Base-by-base conservation (phyloP, 2,113 vertebrate genomes). In the Rhipidura dahli region DNA sequence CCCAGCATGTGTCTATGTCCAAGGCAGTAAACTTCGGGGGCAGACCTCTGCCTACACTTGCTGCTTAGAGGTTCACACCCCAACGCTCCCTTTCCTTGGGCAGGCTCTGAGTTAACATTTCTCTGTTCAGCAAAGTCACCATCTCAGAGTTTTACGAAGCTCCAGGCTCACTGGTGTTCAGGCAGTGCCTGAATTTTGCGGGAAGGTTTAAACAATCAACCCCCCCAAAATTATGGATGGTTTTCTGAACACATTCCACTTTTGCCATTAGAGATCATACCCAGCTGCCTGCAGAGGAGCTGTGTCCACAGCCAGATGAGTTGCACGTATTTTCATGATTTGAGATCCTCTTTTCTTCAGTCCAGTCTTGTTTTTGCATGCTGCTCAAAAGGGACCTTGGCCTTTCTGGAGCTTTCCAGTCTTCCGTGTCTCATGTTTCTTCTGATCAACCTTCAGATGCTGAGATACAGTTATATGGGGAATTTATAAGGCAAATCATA, bases 211-310 rank as follows among this genome's bases (percentile, higher is more conserved):
- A 81, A 50, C 20, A 27, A 26, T 19, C 44, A 50, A 40, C 2
- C 6, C 15, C 15, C 7, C 2, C 0, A 8, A 57, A 70, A 35
- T 7, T 51, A 2, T 15, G 45, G 72, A 45, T 8, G 5, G 3
- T 19, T 83, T 93, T 77, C 44, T 45, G 54, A 63, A 68, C 26
- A 16, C 4, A 1, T 59, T 76, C 3, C 4, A 6, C 19, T 76
- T 49, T 24, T 37, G 19, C 49, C 17, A 28, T 59, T 37, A 40
- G 66, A 89, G 70, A 53, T 71, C 13, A 14, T 10, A 6, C 35
- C 11, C 17, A 28, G 2, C 42, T 59, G 19, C 42, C 31, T 76
- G 66, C n/a, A 56, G 15, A 22, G 26, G 47, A 44, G 30, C 42
- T 57, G 14, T 44, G 56, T 27, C 26, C 26, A 31, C 31, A 53